Percentiles rank a stretch among this genome's conserved stretches.
Evolutionary conservation across 2,797 vertebrate species (phyloP).

Genomic region (Delichon dasypus): DNA sequence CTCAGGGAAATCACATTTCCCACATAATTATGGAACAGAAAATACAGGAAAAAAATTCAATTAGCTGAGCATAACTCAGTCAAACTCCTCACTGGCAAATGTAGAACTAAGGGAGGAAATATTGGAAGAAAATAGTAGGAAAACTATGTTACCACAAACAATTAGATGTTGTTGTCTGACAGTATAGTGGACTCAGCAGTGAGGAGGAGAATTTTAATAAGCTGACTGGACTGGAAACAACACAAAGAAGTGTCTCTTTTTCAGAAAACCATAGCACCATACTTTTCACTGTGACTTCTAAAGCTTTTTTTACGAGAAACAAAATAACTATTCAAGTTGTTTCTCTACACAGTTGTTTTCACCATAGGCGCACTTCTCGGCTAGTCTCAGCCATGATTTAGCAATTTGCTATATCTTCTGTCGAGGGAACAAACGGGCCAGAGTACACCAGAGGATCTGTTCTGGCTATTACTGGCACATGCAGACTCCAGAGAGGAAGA

Average conservation of each 20-base stretch:
- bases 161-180: not conserved
- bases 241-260: not conserved
- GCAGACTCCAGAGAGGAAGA: not conserved
- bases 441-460: slow-evolving; percentile 2
- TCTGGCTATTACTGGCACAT: slow-evolving; percentile 39
- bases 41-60: not conserved
- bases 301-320: not conserved
- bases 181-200: not conserved
- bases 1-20: not conserved
- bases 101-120: not conserved
- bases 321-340: not conserved
- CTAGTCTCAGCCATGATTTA: not conserved
- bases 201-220: not conserved
- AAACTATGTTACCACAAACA: not conserved
- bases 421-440: not conserved
- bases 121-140: not conserved
- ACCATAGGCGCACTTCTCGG: not conserved
- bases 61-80: not conserved
- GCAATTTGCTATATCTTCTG: not conserved
- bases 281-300: not conserved
- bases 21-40: not conserved
- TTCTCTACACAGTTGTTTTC: not conserved
- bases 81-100: not conserved
- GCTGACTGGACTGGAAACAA: not conserved
- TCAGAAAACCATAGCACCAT: not conserved